Base-by-base conservation (phyloP, 1,140 invertebrate genomes). In the Mesaphorura yosii region DNA sequence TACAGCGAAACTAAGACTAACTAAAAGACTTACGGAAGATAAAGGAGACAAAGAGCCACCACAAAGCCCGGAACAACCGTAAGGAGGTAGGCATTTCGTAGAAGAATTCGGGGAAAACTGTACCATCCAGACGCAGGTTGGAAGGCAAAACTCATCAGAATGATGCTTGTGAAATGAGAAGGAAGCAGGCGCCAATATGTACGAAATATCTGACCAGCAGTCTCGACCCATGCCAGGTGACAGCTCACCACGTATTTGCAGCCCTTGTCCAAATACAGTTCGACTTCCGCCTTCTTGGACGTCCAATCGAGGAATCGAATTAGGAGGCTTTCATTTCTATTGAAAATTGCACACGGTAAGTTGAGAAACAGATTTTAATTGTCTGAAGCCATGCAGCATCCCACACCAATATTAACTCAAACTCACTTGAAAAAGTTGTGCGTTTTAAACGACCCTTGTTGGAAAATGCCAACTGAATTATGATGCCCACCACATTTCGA, bases 61-160 rank as follows among this genome's bases (percentile, higher is more conserved):
- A 50, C 14, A 4, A 57, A 42, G 12, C 60, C 60, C 29, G 60
- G 60, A 2, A 58, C 5, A 23, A 58, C 12, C 2, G 60, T 48
- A 1, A 62, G 28, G 23, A 48, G 26, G 34, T 53, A 58, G 5
- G 51, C 31, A 49, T 62, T 62, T 4, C 19, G 14, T 15, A 62
- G 26, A 14, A 62, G 48, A n/a, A 62, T 10, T 0, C 46, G 12
- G 55, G 58, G 60, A 28, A 62, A 59, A 55, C 51, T 59, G 14
- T 20, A 20, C 60, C 60, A 62, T 0, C 53, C 29, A 0, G 39
- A 26, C 22, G 48, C 14, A 5, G 54, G 17, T 41, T 57, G 57
- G 42, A 53, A 56, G 47, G 42, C 56, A 3, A 62, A 23, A 17
- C 47, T 31, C 47, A 60, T 46, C 2, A 60, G 28, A 26, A 60